phyloP scores from a whole-genome alignment of 30 jellyfish, hydroid and myxozoan genomes.

The Chrysaora quinquecirrha region DNA sequence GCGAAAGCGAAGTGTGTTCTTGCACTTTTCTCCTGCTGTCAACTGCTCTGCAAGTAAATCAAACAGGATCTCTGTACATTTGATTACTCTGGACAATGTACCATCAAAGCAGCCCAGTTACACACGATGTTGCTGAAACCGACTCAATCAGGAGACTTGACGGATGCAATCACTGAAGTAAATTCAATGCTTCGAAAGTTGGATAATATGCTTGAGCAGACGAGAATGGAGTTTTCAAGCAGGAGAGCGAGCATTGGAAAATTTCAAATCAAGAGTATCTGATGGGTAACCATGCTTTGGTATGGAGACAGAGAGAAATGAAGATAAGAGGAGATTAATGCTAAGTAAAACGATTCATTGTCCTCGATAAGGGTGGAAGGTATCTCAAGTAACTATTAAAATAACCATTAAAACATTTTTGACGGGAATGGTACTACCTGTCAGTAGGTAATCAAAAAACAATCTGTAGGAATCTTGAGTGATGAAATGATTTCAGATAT shows the following conservation, averaged over 20 bases:
- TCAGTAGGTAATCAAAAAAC: no score
- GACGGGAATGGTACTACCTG: no score
- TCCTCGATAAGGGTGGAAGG: no score
- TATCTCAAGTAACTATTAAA: no score
- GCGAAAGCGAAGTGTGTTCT: background rate
- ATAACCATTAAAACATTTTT: no score
- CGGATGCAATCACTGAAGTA: constrained; percentile 65
- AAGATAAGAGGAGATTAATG: no score
- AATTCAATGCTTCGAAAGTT: constrained; percentile 50
- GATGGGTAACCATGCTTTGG: no score
- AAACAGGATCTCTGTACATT: background rate
- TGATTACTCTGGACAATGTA: background rate
- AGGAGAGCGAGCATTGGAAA: constrained; percentile 45
- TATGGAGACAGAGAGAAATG: no score
- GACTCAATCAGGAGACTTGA: constrained; percentile 66
- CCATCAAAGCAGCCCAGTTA: background rate
- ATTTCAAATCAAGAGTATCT: background rate
- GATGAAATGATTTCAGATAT: no score
- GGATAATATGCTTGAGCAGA: constrained; percentile 54
- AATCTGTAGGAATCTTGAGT: no score
- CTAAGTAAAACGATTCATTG: no score
- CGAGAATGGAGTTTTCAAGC: constrained; percentile 50
- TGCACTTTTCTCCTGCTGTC: background rate
- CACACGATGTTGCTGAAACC: background rate
- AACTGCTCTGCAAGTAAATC: no score